phyloP scores from a whole-genome alignment of 2,888 invertebrate species.

The Aphidoletes aphidimyza region DNA sequence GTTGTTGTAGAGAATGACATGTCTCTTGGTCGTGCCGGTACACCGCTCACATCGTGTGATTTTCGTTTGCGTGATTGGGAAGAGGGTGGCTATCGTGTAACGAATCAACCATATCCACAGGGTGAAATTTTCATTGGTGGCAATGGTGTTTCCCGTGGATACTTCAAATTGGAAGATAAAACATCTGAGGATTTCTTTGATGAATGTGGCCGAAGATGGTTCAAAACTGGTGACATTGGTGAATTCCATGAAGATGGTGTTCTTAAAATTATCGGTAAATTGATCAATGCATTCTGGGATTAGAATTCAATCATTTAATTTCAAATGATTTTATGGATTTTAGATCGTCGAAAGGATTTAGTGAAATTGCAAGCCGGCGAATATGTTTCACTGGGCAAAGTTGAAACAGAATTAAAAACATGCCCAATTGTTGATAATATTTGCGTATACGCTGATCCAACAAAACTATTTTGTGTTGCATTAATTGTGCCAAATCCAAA shows the following conservation, averaged over 20 bases:
- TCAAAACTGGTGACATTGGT: slow-evolving; percentile 96
- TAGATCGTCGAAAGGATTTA: slow-evolving; percentile 98
- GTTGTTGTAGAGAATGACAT: too few species aligned
- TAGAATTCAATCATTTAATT: not conserved
- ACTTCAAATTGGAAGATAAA: slow-evolving; percentile 90
- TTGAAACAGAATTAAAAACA: slow-evolving; percentile 94
- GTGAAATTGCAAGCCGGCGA: slow-evolving; percentile 98
- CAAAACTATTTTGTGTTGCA: slow-evolving; percentile 86
- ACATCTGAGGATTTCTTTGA: slow-evolving; percentile 90
- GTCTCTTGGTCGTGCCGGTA: slow-evolving; percentile 83
- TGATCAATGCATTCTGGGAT: not conserved
- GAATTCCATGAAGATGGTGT: slow-evolving; percentile 94
- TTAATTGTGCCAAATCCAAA: slow-evolving; percentile 86
- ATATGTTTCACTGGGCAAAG: slow-evolving; percentile 96
- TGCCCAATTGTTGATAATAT: slow-evolving; percentile 95
- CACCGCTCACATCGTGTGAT: slow-evolving; percentile 85
- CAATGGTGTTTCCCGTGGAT: slow-evolving; percentile 90
- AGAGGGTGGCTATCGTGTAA: slow-evolving; percentile 90
- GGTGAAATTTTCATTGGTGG: slow-evolving; percentile 90
- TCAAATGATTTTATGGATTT: not conserved
- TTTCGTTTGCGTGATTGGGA: slow-evolving; percentile 91
- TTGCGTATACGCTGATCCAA: slow-evolving; percentile 94
- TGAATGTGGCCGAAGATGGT: slow-evolving; percentile 86
- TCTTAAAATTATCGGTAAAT: slow-evolving; percentile 92
- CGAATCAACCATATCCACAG: slow-evolving; percentile 86